phyloP scores from a whole-genome alignment of 2,797 vertebrate species.

The Fratercula arctica region DNA sequence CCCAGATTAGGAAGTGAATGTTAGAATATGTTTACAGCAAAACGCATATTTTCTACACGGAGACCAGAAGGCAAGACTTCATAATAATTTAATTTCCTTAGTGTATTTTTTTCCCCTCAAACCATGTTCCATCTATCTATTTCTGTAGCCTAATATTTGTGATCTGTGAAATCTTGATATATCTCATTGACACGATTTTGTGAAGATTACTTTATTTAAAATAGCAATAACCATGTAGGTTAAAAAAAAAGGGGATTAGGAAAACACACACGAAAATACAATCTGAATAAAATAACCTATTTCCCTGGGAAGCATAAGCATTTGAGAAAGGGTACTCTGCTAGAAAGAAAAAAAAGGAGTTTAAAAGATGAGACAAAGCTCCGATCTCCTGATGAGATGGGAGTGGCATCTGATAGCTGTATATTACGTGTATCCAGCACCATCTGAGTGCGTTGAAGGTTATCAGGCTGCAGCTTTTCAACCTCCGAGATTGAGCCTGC shows the following conservation, averaged over 20 bases:
- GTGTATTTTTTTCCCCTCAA: not conserved
- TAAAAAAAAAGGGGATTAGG: not conserved
- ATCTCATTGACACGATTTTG: not conserved
- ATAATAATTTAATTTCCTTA: not conserved
- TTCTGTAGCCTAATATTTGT: not conserved
- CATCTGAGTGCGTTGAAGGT: not conserved
- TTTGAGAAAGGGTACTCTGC: not conserved
- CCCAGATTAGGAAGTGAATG: not conserved
- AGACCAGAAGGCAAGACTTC: not conserved
- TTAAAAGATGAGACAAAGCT: not conserved
- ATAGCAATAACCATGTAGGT: not conserved
- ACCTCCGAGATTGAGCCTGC: not conserved
- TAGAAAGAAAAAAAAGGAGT: not conserved
- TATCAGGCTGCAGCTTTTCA: not conserved
- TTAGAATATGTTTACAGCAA: not conserved
- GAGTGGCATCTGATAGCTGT: not conserved
- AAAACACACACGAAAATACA: not conserved
- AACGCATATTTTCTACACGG: not conserved
- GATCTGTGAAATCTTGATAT: not conserved
- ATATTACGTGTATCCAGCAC: not conserved
- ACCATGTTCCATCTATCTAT: not conserved
- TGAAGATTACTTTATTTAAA: not conserved
- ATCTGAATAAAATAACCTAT: not conserved
- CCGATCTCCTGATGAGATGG: not conserved
- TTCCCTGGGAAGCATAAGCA: not conserved